A percentile compares a stretch with the other conserved stretches of the same genome.
Evolutionary conservation across 2,888 invertebrate genomes (phyloP).

Genomic region (Drosophila kambysellisi): DNA sequence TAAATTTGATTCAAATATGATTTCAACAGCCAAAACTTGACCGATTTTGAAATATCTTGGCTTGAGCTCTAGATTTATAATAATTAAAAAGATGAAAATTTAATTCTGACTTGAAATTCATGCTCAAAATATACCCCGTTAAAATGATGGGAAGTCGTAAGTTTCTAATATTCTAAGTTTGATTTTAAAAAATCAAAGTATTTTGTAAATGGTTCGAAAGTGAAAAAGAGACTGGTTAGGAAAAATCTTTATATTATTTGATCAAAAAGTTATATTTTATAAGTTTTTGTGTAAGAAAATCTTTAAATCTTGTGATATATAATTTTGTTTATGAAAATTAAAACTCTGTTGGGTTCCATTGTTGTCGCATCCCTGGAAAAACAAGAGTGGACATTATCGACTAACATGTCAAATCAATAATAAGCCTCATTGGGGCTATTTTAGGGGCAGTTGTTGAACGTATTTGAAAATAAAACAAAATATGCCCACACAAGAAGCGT

Average conservation of each 20-base stretch:
- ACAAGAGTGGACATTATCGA: background rate
- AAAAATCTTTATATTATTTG: background rate
- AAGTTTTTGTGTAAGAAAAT: background rate
- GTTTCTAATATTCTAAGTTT: too few relatives aligned
- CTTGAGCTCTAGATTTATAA: too few relatives aligned
- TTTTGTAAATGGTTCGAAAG: background rate
- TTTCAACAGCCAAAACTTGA: too few relatives aligned
- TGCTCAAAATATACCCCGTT: too few relatives aligned
- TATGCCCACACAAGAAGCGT: conserved; percentile 17
- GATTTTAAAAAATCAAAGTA: background rate
- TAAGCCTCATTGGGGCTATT: conserved; percentile 31
- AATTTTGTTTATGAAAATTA: too few relatives aligned
- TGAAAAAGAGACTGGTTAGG: too few relatives aligned
- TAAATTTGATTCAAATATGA: too few relatives aligned
- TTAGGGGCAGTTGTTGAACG: conserved; percentile 31
- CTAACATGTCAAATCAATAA: conserved; percentile 41
- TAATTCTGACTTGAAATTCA: too few relatives aligned
- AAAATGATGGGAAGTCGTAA: too few relatives aligned
- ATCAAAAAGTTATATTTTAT: background rate
- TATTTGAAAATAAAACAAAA: conserved; percentile 19
- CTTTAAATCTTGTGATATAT: background rate
- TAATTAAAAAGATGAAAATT: too few relatives aligned
- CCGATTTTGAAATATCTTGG: too few relatives aligned
- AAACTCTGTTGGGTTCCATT: background rate
- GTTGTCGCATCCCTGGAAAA: conserved; percentile 11